These are phyloP conservation scores for Diprion similis DNA, from an alignment of 1,140 invertebrate species.

Conservation along the genomic window DNA sequence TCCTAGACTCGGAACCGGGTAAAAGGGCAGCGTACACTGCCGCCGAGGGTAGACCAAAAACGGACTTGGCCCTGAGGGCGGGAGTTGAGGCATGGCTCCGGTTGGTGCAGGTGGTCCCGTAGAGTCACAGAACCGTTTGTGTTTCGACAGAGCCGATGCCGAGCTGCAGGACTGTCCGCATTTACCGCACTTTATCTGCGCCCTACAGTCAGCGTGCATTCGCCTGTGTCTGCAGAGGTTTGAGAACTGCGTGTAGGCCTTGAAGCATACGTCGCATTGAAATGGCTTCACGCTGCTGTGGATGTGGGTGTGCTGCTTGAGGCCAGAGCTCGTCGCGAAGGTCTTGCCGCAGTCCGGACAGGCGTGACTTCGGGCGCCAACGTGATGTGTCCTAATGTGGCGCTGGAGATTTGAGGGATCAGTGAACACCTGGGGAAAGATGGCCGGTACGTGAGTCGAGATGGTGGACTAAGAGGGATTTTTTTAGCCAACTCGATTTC, in stretches of 20 bases:
- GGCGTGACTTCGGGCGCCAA: slow-evolving; percentile 91
- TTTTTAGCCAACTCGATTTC: slow-evolving; percentile 9
- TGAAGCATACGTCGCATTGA: slow-evolving; percentile 90
- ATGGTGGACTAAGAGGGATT: not conserved
- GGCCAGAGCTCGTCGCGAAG: slow-evolving; percentile 94
- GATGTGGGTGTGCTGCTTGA: slow-evolving; percentile 99
- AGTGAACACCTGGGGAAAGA: slow-evolving; percentile 79
- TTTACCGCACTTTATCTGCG: slow-evolving; percentile 89
- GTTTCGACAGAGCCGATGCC: slow-evolving; percentile 82
- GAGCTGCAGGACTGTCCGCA: slow-evolving; percentile 92
- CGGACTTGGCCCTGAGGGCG: slow-evolving; percentile 66
- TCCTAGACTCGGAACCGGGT: slow-evolving; percentile 59
- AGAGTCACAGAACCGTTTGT: slow-evolving; percentile 85
- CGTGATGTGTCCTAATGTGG: slow-evolving; percentile 93
- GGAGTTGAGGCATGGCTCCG: slow-evolving; percentile 60
- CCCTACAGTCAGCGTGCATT: slow-evolving; percentile 93
- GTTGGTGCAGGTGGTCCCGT: slow-evolving; percentile 59
- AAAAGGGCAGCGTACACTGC: slow-evolving; percentile 58
- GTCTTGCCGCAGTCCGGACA: slow-evolving; percentile 98
- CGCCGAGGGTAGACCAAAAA: slow-evolving; percentile 72
- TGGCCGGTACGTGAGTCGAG: slow-evolving; percentile 5
- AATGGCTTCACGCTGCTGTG: slow-evolving; percentile 99
- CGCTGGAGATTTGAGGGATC: slow-evolving; percentile 96
- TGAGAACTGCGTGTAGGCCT: slow-evolving; percentile 99
- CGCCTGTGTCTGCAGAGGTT: slow-evolving; percentile 99